phyloP scores from a whole-genome alignment of 2,888 invertebrate species.

The Lasioglossum malachurum region DNA sequence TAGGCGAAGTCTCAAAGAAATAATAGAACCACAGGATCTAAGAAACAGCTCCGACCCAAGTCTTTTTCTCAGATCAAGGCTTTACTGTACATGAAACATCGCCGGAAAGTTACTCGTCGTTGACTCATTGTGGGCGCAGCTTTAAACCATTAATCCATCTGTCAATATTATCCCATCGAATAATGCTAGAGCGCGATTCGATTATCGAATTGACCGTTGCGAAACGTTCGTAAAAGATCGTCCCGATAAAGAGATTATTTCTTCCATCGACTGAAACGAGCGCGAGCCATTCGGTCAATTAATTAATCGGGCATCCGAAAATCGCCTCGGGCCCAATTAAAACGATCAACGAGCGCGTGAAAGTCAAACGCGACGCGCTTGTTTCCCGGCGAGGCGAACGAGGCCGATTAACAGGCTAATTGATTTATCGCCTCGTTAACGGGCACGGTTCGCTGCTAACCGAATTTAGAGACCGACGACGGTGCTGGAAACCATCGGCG shows the following conservation, averaged over 20 bases:
- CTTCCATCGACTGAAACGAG: slow-evolving; percentile 42
- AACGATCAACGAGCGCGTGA: slow-evolving; percentile 34
- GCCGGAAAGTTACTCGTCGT: no score
- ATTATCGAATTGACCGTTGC: not conserved
- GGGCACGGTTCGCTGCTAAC: slow-evolving; percentile 4
- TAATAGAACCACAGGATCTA: no score
- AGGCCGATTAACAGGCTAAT: slow-evolving; percentile 50
- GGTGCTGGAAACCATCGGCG: not conserved
- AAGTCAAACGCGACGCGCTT: slow-evolving; percentile 34
- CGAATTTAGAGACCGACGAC: slow-evolving; percentile 32
- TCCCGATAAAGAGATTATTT: slow-evolving; percentile 36
- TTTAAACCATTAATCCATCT: not conserved
- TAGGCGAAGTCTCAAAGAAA: no score
- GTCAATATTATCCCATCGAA: not conserved
- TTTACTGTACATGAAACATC: no score
- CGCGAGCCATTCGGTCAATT: slow-evolving; percentile 22
- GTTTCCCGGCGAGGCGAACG: slow-evolving; percentile 34
- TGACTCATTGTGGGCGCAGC: no score
- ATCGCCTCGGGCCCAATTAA: slow-evolving; percentile 42
- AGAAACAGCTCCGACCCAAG: no score
- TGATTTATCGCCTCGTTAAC: slow-evolving; percentile 58
- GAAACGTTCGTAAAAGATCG: slow-evolving; percentile 12
- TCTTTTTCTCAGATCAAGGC: no score
- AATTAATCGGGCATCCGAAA: slow-evolving; percentile 49
- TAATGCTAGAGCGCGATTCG: not conserved